Percentiles rank a stretch among this genome's conserved stretches.
phyloP scores from a whole-genome alignment of 2,113 vertebrate genomes.

The Prinia subflava region DNA sequence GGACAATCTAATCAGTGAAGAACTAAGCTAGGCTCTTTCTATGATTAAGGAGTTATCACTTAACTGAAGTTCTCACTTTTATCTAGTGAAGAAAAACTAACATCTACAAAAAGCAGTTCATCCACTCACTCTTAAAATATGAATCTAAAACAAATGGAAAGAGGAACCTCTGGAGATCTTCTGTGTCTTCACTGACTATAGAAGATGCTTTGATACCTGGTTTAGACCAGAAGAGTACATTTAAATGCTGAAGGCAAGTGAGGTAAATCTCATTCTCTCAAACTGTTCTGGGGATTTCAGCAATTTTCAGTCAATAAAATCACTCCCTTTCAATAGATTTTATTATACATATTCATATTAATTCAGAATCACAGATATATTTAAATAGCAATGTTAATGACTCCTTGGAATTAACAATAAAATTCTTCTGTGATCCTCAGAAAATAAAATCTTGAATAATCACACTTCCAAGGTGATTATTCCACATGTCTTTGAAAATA shows the following conservation, averaged over 20 bases:
- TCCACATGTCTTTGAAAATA: not conserved
- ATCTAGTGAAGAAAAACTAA: not conserved
- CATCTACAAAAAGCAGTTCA: not conserved
- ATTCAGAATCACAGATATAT: not conserved
- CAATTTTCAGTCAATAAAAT: constrained; percentile 23
- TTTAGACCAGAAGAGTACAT: not conserved
- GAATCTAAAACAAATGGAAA: not conserved
- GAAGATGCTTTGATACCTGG: not conserved
- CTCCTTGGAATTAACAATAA: constrained; percentile 27
- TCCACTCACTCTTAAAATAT: not conserved
- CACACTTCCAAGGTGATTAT: not conserved
- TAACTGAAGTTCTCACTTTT: not conserved
- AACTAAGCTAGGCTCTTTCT: not conserved
- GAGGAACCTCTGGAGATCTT: not conserved
- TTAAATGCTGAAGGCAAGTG: not conserved
- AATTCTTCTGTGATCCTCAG: not conserved
- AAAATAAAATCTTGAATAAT: constrained; percentile 27
- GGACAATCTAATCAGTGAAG: not conserved
- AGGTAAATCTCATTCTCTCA: constrained; percentile 6
- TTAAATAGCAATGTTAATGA: constrained; percentile 31
- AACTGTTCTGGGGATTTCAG: not conserved
- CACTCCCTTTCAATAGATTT: not conserved
- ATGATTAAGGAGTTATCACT: not conserved
- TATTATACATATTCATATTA: constrained; percentile 10
- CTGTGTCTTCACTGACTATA: not conserved